phyloP scores from a whole-genome alignment of 2,888 invertebrate species.

The Clostera curtula region DNA sequence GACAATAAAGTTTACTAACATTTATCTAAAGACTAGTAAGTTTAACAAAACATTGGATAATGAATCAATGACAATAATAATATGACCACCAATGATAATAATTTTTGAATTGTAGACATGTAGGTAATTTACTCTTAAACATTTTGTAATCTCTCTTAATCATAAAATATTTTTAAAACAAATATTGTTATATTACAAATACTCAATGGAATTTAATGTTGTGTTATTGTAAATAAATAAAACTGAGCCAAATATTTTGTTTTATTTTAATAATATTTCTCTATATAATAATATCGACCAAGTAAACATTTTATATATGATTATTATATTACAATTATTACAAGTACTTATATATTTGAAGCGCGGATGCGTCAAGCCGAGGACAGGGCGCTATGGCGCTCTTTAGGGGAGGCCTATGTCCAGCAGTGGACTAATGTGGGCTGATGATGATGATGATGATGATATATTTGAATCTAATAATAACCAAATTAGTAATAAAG shows the following conservation, averaged over 20 bases:
- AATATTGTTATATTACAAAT: conserved; percentile 20
- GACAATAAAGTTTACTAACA: no score
- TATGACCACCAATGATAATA: conserved; percentile 51
- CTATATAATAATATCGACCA: not conserved
- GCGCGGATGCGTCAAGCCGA: no score
- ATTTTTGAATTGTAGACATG: conserved; percentile 41
- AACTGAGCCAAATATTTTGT: conserved; percentile 35
- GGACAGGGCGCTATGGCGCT: no score
- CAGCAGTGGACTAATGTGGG: no score
- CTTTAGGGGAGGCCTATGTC: no score
- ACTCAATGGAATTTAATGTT: conserved; percentile 41
- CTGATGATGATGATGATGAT: no score
- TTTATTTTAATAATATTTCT: conserved; percentile 23
- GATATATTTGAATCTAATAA: no score
- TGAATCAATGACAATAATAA: conserved; percentile 42
- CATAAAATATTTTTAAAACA: conserved; percentile 22
- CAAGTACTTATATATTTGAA: no score
- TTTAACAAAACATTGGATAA: conserved; percentile 37
- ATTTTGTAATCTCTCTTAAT: conserved; percentile 23
- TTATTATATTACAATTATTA: no score
- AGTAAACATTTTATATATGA: no score
- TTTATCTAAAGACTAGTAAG: no score
- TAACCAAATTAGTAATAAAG: no score
- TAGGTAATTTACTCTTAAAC: conserved; percentile 23
- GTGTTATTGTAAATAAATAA: conserved; percentile 59